Evolutionary conservation across 2,888 invertebrate species (phyloP), one percentile per base, ranked within the genome.

Genomic region (Thymelicus lineola): DNA sequence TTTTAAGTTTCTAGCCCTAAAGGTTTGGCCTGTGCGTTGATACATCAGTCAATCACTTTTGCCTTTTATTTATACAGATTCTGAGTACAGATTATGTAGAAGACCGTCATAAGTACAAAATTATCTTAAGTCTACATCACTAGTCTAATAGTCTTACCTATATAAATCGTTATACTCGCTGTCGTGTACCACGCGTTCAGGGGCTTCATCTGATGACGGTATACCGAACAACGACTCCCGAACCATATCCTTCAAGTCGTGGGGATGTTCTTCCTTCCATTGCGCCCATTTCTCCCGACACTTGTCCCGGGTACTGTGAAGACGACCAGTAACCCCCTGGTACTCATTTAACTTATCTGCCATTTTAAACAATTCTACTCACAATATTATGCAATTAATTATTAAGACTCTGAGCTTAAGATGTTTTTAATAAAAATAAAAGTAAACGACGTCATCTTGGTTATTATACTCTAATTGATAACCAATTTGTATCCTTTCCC

Each of bases 311-410:
- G 95, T 91, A 20, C 94, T 94, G 81, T 97, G 97, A 38, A 96
- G 83, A 35, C 96, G 94, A 7, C 97, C 97, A 1, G 95, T 86
- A 65, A 96, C 88, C 0, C 97, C 97, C 83, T 97, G 96, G 84
- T 97, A 97, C 77, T 97, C 96, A 80, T 97, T 95, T 66, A 97
- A 86, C 85, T 97, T 97, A 76, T 97, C 97, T 81, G 96, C 96
- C 96, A 96, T 96, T 76, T 76, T 85, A 70, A 73, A 53, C 20
- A 10, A 46, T 14, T 12, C 7, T 35, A 3, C 15, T 50, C 59
- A 36, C 38, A 6, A 38, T 59, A 50, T 59, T 45, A 53, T 15
- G 53, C 28, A 53, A 14, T 42, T 10, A 53, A 14, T 42, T 10
- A 35, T 53, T 61, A 67, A 61, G 15, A 45, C 1, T 1, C 20